These are phyloP conservation scores for Phodopus roborovskii DNA, from an alignment of 2,113 vertebrate genomes.

Conservation along the genomic window DNA sequence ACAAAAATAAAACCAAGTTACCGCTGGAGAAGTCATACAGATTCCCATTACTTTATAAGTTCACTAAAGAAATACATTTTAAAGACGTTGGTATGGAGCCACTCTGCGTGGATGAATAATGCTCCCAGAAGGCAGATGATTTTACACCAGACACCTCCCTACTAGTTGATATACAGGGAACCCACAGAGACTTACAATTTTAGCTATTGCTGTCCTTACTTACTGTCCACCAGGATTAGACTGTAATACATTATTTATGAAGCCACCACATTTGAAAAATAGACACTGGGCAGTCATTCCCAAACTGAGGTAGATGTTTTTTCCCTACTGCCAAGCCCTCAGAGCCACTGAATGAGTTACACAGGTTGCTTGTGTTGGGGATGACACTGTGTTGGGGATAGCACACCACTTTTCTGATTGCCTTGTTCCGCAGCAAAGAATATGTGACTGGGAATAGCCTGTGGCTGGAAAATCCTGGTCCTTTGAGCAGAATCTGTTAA, in stretches of 20 bases:
- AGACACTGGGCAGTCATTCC: not conserved
- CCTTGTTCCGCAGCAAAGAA: not conserved
- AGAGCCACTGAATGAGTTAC: not conserved
- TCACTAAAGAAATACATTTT: not conserved
- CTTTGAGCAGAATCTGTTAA: not conserved
- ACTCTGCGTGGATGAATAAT: not conserved
- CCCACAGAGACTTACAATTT: not conserved
- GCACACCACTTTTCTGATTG: not conserved
- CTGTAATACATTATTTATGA: not conserved
- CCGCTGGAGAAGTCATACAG: not conserved
- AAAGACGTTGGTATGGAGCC: not conserved
- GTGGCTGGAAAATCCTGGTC: fast-evolving
- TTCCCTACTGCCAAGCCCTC: not conserved
- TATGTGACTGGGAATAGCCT: not conserved
- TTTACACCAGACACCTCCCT: not conserved
- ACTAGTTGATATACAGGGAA: not conserved
- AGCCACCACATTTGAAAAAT: not conserved
- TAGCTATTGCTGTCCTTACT: not conserved
- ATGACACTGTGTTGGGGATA: not conserved
- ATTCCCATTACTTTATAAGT: not conserved
- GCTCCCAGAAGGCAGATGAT: no score
- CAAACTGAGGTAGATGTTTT: not conserved
- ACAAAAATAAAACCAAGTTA: not conserved
- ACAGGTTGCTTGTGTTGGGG: not conserved
- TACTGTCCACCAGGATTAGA: not conserved